Evolutionary conservation across 1,140 invertebrate species (phyloP), one percentile per base, ranked within the genome.

Genomic region (Drosophila nigromelanica): DNA sequence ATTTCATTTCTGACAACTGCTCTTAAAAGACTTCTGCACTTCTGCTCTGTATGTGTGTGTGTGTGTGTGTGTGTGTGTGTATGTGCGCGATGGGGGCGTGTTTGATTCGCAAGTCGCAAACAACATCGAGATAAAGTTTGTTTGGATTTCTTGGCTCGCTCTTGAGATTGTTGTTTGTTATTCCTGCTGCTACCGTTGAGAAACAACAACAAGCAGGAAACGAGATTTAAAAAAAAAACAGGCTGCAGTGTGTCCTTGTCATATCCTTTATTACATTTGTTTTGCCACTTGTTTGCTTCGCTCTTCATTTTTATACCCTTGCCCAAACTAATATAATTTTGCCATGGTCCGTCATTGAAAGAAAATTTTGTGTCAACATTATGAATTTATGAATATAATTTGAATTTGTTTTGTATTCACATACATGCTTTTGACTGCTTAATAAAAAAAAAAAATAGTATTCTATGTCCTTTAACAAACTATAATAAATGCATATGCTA

Each of bases 101-200:
- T 86, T 78, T 86, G 77, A 87, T 82, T 82, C 69, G 14, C 76
- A 89, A 89, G 69, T 85, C 81, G 61, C 70, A 85, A 77, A 86
- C 81, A 86, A 86, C 78, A 85, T 85, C 61, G 74, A 85, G 83
- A 87, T 87, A 87, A 87, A 87, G 78, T 87, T 87, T 86, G 75
- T 82, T 87, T 87, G 82, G 64, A 87, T 82, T 87, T 78, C 61
- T 61, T 52, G 54, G 64, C 62, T 73, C 33, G 67, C 67, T 48
- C 40, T 61, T 62, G 70, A 82, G 70, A 64, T 77, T 77, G 64
- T 75, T 74, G 72, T 75, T 66, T 71, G 67, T 67, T 74, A 62
- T 73, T 56, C 61, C 58, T 76, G 67, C 50, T 80, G 56, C 50
- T 54, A 35, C 40, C 21, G 39, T 39, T n/a, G 24, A 37, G 15